These are phyloP conservation scores for Pristionchus exspectatus DNA, from an alignment of 2,888 invertebrate genomes.

Conservation along the genomic window DNA sequence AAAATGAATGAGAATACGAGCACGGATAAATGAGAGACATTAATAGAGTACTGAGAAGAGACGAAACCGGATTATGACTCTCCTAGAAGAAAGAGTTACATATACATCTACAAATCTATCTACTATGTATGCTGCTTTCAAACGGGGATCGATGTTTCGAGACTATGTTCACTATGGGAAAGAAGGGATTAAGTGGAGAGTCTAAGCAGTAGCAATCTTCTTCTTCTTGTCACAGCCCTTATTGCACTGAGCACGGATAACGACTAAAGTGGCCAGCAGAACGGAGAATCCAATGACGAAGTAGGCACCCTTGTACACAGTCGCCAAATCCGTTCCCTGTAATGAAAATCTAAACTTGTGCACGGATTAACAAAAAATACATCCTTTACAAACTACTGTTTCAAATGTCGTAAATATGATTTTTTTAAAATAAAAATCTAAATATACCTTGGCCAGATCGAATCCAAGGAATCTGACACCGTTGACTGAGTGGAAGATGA, in stretches of 20 bases:
- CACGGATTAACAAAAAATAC: background rate
- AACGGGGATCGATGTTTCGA: slow-evolving; percentile 7
- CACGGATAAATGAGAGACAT: slow-evolving; percentile 12
- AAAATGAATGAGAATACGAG: slow-evolving; percentile 24
- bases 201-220: slow-evolving; percentile 14
- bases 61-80: slow-evolving; percentile 17
- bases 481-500: slow-evolving; percentile 78
- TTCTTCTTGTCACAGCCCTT: slow-evolving; percentile 61
- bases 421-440: background rate
- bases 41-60: background rate
- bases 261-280: slow-evolving; percentile 72
- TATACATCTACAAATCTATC: slow-evolving; percentile 37
- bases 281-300: slow-evolving; percentile 75
- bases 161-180: slow-evolving; percentile 49
- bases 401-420: slow-evolving; percentile 29
- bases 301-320: slow-evolving; percentile 77
- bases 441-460: slow-evolving; percentile 75
- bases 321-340: slow-evolving; percentile 61
- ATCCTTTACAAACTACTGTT: background rate
- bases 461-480: slow-evolving; percentile 78
- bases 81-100: slow-evolving; percentile 30
- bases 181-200: slow-evolving; percentile 38
- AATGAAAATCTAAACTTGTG: background rate
- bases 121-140: slow-evolving; percentile 31
- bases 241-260: slow-evolving; percentile 64